Evolutionary conservation across 2,888 invertebrate genomes (phyloP).

Genomic region (Theodoxus fluviatilis): DNA sequence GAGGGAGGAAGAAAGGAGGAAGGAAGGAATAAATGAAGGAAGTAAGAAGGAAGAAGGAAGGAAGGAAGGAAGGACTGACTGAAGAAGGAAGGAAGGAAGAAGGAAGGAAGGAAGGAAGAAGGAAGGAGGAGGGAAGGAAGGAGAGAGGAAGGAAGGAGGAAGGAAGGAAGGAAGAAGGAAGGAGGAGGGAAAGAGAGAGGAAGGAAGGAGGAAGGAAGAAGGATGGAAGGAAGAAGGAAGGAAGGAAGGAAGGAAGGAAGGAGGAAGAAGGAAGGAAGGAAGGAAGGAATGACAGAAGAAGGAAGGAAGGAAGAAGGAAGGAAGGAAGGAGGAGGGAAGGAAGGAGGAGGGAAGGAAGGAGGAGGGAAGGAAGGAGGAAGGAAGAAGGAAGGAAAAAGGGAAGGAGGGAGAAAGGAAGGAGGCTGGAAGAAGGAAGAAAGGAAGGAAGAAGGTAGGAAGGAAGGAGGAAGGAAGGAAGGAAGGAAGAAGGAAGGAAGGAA

Average conservation of each 20-base stretch:
- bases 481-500: background rate
- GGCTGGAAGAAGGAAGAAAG: background rate
- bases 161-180: background rate
- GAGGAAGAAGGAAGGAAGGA: background rate
- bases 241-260: background rate
- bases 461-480: background rate
- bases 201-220: too few relatives aligned
- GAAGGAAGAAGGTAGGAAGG: background rate
- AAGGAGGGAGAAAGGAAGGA: background rate
- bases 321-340: background rate
- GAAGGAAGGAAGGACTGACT: background rate
- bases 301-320: background rate
- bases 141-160: background rate
- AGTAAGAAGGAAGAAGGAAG: background rate
- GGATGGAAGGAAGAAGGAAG: slow-evolving; percentile 3
- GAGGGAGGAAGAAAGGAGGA: background rate
- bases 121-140: background rate
- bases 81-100: background rate
- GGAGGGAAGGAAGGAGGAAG: background rate
- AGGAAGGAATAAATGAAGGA: too few relatives aligned
- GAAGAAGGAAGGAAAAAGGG: background rate
- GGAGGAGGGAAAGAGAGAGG: background rate
- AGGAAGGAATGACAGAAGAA: background rate
- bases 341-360: background rate
- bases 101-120: background rate